Evolutionary conservation across 2,113 vertebrate species (phyloP), one percentile per base, ranked within the genome.

Genomic region (Platanista minor): DNA sequence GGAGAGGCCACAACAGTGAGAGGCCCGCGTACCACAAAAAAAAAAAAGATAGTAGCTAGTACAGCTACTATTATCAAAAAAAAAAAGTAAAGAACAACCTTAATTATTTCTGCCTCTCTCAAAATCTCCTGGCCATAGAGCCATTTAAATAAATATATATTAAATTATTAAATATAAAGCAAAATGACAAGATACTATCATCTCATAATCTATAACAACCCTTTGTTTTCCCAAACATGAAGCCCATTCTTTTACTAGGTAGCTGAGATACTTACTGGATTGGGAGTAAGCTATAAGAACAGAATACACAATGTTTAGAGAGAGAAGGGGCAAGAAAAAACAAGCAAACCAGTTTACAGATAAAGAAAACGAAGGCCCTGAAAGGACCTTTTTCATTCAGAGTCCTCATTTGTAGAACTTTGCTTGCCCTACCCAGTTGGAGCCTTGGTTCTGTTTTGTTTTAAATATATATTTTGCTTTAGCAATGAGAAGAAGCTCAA

Each of bases 271-370:
- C 71, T 86, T 54, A 90, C 27, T 64, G 31, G 12, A 75, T 21
- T 87, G 64, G 33, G 6, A 67, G n/a, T 80, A 61, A 85, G 11
- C 41, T 86, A 31, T 71, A 43, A 91, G 4, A 87, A 64, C 11
- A 97, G 69, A 94, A 95, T 62, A 20, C 49, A 88, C 85, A 88
- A 93, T 75, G 64, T 67, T 67, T 41, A 90, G n/a, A 94, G 52
- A 89, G 41, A 91, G n/a, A 75, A 87, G 77, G 18, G 39, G 54
- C 72, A 96, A 87, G 36, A 87, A 15, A 95, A 54, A 81, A 75
- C 29, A 92, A 94, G 67, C 14, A 57, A 78, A 87, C 59, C 43
- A 84, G 69, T 64, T 87, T 78, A 91, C 10, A 78, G 31, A 67
- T 80, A 78, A 96, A 80, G 36, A 91, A 97, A 87, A 93, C 75